A percentile compares a stretch with the other conserved stretches of the same genome.
These are phyloP conservation scores for Agrochola lota DNA, from an alignment of 2,888 invertebrate species.

Conservation along the genomic window DNA sequence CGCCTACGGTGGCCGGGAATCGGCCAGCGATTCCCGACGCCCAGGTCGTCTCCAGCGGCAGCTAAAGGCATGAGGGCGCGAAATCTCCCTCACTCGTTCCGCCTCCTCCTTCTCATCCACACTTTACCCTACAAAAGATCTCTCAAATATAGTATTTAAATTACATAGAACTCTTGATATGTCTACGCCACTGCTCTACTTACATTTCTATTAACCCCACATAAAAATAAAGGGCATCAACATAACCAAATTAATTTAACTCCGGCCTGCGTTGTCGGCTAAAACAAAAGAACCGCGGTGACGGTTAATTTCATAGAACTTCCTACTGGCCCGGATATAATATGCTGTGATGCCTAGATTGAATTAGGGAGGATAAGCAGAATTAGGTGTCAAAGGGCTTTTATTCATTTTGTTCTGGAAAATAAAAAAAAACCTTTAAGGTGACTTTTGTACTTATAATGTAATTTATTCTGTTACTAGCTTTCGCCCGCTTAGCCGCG, in stretches of 20 bases:
- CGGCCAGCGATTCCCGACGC: no score
- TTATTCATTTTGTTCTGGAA: slow-evolving; percentile 3
- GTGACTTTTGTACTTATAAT: neutral
- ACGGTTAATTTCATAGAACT: slow-evolving; percentile 29
- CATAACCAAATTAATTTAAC: slow-evolving; percentile 21
- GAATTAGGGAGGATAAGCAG: slow-evolving; percentile 19
- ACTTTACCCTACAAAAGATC: no score
- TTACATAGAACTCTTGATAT: no score
- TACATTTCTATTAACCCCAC: neutral
- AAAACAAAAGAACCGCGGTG: slow-evolving; percentile 38
- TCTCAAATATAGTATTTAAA: no score
- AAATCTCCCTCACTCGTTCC: no score
- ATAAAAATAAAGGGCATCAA: slow-evolving; percentile 8
- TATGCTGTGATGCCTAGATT: neutral
- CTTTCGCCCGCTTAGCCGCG: no score
- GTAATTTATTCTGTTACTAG: neutral
- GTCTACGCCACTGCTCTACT: no score
- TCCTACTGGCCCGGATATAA: slow-evolving; percentile 18
- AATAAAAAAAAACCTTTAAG: neutral
- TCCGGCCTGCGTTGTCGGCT: neutral
- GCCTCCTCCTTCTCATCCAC: no score
- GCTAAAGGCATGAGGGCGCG: no score
- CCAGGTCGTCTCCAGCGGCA: no score
- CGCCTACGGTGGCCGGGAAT: no score
- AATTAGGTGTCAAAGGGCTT: slow-evolving; percentile 19